A percentile compares a stretch with the other conserved stretches of the same genome.
phyloP scores from a whole-genome alignment of 2,113 vertebrate species.

The Natator depressus region DNA sequence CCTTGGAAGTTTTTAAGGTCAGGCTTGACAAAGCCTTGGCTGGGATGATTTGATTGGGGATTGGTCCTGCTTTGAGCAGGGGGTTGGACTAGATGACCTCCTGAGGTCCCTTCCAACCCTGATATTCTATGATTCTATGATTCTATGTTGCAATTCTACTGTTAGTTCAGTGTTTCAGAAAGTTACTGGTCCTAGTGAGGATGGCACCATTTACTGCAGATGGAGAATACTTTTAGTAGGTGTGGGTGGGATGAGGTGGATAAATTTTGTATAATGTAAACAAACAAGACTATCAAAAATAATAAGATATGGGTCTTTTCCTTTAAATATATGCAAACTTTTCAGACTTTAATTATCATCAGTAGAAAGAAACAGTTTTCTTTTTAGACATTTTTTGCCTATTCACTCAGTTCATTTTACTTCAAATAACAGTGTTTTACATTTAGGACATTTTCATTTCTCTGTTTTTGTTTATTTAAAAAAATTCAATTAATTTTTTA shows the following conservation, averaged over 20 bases:
- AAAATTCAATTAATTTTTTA: not conserved
- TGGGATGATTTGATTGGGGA: no score
- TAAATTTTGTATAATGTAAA: not conserved
- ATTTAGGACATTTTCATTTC: not conserved
- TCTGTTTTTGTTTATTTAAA: not conserved
- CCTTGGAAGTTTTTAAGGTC: no score
- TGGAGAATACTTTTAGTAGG: not conserved
- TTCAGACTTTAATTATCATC: not conserved
- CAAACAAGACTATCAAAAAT: not conserved
- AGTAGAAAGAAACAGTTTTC: not conserved
- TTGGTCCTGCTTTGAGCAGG: no score
- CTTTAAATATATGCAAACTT: not conserved
- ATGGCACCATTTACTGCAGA: not conserved
- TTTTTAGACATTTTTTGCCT: not conserved
- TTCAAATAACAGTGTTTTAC: not conserved
- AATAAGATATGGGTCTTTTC: not conserved
- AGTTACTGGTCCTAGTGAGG: not conserved
- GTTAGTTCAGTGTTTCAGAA: accelerated
- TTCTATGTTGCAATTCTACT: not conserved
- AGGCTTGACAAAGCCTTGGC: no score
- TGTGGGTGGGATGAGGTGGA: not conserved
- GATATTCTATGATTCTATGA: no score
- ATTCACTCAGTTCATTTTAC: not conserved
- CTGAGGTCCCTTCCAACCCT: no score
- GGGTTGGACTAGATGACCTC: no score